Conservation (phyloP, 2,888 invertebrate genomes). For the Andrena bucephala region DNA sequence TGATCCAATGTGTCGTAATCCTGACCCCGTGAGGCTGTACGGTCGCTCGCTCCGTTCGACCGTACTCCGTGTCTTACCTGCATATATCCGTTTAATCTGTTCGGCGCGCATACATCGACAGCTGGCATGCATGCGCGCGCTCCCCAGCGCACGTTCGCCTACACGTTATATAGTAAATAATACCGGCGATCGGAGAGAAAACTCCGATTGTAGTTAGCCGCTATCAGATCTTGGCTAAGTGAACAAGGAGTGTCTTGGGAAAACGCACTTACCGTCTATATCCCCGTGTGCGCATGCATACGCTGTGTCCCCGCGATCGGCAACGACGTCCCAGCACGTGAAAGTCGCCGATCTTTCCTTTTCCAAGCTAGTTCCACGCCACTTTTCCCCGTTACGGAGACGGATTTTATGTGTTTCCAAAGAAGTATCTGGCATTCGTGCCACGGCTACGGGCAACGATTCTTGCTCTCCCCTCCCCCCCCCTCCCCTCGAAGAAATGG, state of each 20-base stretch:
- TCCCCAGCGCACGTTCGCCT: constrained; percentile 57
- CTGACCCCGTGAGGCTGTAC: constrained; percentile 72
- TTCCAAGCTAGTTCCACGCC: constrained; percentile 13
- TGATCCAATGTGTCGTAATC: constrained; percentile 77
- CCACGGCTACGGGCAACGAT: constrained; percentile 9
- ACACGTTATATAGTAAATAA: constrained; percentile 79
- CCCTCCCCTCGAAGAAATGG: background rate
- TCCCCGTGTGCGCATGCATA: background rate
- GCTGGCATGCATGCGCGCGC: constrained; percentile 68
- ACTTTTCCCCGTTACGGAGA: background rate
- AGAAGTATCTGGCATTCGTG: constrained; percentile 7
- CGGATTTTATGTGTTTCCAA: constrained; percentile 30
- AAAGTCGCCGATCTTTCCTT: constrained; percentile 33
- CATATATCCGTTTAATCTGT: constrained; percentile 73
- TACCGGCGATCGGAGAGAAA: constrained; percentile 78
- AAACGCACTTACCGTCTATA: constrained; percentile 72
- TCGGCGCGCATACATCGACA: constrained; percentile 72
- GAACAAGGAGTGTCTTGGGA: constrained; percentile 79
- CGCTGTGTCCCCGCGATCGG: constrained; percentile 40
- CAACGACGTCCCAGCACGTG: constrained; percentile 39
- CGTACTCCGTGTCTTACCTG: constrained; percentile 58
- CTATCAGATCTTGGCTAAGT: constrained; percentile 80
- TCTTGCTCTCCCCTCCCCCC: background rate
- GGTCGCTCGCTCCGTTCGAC: constrained; percentile 56
- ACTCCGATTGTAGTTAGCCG: constrained; percentile 80